Evolutionary conservation across 2,888 invertebrate genomes (phyloP).

Genomic region (Drosophila maculinotata): DNA sequence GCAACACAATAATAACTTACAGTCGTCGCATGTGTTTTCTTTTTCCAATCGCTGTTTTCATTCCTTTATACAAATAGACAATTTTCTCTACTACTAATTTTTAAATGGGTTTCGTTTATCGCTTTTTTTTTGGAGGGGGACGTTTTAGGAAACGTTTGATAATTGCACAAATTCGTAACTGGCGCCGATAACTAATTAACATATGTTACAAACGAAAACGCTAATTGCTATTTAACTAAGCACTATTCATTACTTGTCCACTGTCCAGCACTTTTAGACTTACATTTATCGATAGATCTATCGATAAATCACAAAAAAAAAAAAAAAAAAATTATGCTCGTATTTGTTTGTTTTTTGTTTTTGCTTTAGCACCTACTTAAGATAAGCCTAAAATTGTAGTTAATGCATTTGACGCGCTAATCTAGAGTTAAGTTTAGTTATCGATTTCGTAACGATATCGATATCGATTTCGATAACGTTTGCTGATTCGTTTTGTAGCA

Average conservation of each 20-base stretch:
- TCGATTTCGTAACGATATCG: slow-evolving; percentile 10
- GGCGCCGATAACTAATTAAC: slow-evolving; percentile 42
- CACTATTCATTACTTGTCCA: slow-evolving; percentile 54
- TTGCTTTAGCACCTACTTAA: slow-evolving; percentile 47
- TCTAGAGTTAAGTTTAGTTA: slow-evolving; percentile 31
- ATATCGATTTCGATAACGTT: slow-evolving; percentile 22
- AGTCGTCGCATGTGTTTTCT: slow-evolving; percentile 60
- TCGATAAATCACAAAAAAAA: slow-evolving; percentile 33
- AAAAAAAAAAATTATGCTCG: slow-evolving; percentile 29
- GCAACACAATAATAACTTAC: slow-evolving; percentile 80
- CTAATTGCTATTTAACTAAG: slow-evolving; percentile 50
- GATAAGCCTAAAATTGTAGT: slow-evolving; percentile 49
- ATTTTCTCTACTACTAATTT: slow-evolving; percentile 58
- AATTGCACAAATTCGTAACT: slow-evolving; percentile 53
- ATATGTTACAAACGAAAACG: slow-evolving; percentile 51
- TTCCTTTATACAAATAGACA: slow-evolving; percentile 64
- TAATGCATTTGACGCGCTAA: slow-evolving; percentile 47
- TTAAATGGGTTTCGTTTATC: slow-evolving; percentile 2
- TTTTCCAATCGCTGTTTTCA: slow-evolving; percentile 41
- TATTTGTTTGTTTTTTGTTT: slow-evolving; percentile 11
- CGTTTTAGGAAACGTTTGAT: slow-evolving; percentile 36
- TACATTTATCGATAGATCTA: slow-evolving; percentile 20
- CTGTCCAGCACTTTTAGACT: slow-evolving; percentile 52
- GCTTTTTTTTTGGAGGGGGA: slow-evolving; percentile 1
- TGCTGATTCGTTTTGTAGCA: slow-evolving; percentile 34